phyloP scores from a whole-genome alignment of 2,888 invertebrate genomes.

The Ormyrus pomaceus region DNA sequence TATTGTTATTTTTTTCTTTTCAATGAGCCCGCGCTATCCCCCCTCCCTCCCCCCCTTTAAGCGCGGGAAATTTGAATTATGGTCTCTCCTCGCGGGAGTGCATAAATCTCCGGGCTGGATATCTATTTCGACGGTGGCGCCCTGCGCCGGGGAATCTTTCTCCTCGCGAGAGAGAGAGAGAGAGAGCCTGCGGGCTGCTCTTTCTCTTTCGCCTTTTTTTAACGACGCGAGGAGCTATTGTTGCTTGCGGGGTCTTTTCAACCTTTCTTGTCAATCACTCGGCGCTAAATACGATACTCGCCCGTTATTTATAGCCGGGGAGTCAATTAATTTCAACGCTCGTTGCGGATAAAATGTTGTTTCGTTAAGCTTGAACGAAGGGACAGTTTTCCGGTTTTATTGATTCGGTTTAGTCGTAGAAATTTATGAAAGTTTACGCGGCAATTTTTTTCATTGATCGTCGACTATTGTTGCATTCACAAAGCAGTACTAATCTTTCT shows the following conservation, averaged over 20 bases:
- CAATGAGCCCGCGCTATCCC: constrained; percentile 30
- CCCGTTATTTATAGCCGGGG: constrained; percentile 39
- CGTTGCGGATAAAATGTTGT: not conserved
- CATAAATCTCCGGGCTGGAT: constrained; percentile 50
- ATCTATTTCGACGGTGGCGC: constrained; percentile 20
- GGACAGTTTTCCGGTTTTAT: too few species aligned
- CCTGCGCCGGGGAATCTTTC: constrained; percentile 13
- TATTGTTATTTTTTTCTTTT: constrained; percentile 41
- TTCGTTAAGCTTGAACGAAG: not conserved
- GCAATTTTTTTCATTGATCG: too few species aligned
- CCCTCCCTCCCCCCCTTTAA: not conserved
- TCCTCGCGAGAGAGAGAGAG: not conserved
- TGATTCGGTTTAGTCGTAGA: too few species aligned
- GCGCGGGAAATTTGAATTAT: constrained; percentile 55
- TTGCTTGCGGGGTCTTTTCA: constrained; percentile 29
- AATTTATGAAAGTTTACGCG: too few species aligned
- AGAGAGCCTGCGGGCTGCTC: not conserved
- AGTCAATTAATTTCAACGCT: constrained; percentile 38
- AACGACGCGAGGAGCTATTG: constrained; percentile 10
- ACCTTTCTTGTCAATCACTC: constrained; percentile 38
- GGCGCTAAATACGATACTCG: constrained; percentile 15
- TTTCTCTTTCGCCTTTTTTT: constrained; percentile 11
- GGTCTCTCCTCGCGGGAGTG: constrained; percentile 49
- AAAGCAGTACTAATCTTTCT: too few species aligned
- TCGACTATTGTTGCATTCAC: too few species aligned